These are phyloP conservation scores for Caenorhabditis macrosperma DNA, from an alignment of 2,888 invertebrate genomes.

Conservation along the genomic window DNA sequence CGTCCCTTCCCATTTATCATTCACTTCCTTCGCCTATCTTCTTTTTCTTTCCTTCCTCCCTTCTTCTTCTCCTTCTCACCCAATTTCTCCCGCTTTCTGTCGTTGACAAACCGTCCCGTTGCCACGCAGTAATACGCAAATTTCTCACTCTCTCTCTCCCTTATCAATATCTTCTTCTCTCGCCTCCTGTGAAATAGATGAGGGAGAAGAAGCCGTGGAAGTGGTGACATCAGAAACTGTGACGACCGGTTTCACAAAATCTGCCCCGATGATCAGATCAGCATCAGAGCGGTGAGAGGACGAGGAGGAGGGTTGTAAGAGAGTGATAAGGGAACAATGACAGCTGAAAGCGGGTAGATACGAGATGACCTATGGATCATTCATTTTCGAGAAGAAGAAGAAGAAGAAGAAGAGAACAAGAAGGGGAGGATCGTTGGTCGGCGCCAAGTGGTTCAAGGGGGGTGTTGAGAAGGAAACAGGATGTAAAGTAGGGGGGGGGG, in stretches of 20 bases:
- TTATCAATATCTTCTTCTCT: constrained; percentile 14
- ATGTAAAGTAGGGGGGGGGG: neutral
- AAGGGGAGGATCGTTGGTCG: constrained; percentile 20
- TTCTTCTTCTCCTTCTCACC: neutral
- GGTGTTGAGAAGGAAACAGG: neutral
- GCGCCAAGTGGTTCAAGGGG: neutral
- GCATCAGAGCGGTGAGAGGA: constrained; percentile 6
- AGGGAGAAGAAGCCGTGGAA: neutral
- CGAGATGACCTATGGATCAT: constrained; percentile 1
- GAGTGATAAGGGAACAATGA: constrained; percentile 23
- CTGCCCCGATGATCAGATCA: constrained; percentile 10
- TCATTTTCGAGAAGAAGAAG: constrained; percentile 1
- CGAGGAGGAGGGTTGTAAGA: neutral
- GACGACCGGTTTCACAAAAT: constrained; percentile 20
- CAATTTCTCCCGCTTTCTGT: constrained; percentile 6
- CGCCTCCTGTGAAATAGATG: neutral
- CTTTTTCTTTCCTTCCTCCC: neutral
- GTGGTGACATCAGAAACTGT: constrained; percentile 21
- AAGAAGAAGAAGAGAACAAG: too few species aligned
- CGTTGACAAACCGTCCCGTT: constrained; percentile 29
- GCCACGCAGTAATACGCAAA: constrained; percentile 32
- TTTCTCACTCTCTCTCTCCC: constrained; percentile 29
- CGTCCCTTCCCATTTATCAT: neutral
- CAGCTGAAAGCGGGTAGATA: neutral
- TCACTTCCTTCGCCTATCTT: neutral